Evolutionary conservation across 2,888 invertebrate genomes (phyloP), one percentile per base, ranked within the genome.

Genomic region (Perizoma affinitatum): DNA sequence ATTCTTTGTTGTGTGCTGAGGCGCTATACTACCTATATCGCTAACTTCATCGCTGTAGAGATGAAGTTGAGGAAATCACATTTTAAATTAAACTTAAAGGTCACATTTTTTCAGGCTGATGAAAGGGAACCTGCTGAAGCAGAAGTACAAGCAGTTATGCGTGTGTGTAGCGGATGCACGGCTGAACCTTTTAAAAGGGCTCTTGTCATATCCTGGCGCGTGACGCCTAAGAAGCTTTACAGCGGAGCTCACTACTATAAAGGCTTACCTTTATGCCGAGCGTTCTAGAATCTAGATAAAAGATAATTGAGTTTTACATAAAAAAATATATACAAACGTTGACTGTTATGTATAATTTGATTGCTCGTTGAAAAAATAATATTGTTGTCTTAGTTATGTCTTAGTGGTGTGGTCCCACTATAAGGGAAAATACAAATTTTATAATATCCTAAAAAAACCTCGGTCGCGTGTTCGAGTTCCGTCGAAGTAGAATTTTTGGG

Each of bases 41-140:
- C n/a, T n/a, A n/a, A n/a, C n/a, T n/a, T n/a, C n/a, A n/a, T n/a
- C n/a, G n/a, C n/a, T n/a, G n/a, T n/a, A 22, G 22, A 3, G 22
- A 22, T 22, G 3, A 22, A 22, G 22, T 22, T 22, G 22, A 22
- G 10, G 42, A 1, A 4, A 42, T n/a, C 5, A 38, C 38, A 38
- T 38, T 38, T 38, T 7, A 38, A 38, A 38, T 38, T 7, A 38
- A 5, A 38, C 5, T 38, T 38, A 5, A 5, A 38, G 5, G 4
- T 1, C 7, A 6, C 9, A 34, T 34, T 1, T 34, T 87, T 69
- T 85, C 88, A 94, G 85, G 93, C 93, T 52, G 95, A 96, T 62
- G 96, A 96, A 73, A 92, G 96, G 45, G 97, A 97, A 73, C 96
- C 96, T 0, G 97, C 97, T 0, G 96, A 97, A 80, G 96, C 95